Percentiles rank a stretch among this genome's conserved stretches.
Conservation (phyloP, 2,888 invertebrate species). For the Nomada hirtipes region DNA sequence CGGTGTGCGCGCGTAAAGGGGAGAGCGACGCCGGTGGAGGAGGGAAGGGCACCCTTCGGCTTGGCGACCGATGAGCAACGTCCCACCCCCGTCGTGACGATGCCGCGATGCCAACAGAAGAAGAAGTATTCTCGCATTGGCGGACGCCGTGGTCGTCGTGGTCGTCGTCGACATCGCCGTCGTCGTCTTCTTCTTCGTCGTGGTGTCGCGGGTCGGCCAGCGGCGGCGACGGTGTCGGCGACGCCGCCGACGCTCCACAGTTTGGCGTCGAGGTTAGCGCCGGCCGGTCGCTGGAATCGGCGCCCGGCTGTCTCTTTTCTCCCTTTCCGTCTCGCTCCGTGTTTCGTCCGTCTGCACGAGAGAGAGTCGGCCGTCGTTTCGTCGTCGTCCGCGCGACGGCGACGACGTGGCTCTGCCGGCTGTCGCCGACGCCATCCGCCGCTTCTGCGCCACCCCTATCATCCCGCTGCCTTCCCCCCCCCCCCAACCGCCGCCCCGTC, state of each 20-base stretch:
- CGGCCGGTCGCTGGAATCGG: constrained; percentile 75
- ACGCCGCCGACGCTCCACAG: constrained; percentile 68
- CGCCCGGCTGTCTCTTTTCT: constrained; percentile 73
- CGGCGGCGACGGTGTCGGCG: constrained; percentile 65
- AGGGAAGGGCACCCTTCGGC: constrained; percentile 67
- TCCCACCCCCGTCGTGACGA: constrained; percentile 67
- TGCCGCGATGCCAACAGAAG: constrained; percentile 70
- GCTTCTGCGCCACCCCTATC: constrained; percentile 49
- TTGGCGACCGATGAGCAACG: constrained; percentile 73
- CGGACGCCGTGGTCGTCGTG: constrained; percentile 61
- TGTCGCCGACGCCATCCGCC: constrained; percentile 72
- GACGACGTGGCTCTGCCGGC: constrained; percentile 76
- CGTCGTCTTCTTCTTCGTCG: constrained; percentile 54
- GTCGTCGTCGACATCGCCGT: constrained; percentile 51
- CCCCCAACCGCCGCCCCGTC: constrained; percentile 9
- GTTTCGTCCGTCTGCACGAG: constrained; percentile 67
- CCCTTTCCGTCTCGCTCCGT: constrained; percentile 66
- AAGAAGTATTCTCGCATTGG: constrained; percentile 76
- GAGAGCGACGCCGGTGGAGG: constrained; percentile 26
- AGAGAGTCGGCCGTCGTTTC: constrained; percentile 68
- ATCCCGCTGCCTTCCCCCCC: constrained; percentile 2
- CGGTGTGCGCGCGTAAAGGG: constrained; percentile 34
- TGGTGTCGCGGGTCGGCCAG: constrained; percentile 58
- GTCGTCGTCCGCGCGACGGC: constrained; percentile 73
- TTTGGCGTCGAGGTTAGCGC: constrained; percentile 76